Evolutionary conservation across 2,888 invertebrate genomes (phyloP).

Genomic region (Philonicus albiceps): DNA sequence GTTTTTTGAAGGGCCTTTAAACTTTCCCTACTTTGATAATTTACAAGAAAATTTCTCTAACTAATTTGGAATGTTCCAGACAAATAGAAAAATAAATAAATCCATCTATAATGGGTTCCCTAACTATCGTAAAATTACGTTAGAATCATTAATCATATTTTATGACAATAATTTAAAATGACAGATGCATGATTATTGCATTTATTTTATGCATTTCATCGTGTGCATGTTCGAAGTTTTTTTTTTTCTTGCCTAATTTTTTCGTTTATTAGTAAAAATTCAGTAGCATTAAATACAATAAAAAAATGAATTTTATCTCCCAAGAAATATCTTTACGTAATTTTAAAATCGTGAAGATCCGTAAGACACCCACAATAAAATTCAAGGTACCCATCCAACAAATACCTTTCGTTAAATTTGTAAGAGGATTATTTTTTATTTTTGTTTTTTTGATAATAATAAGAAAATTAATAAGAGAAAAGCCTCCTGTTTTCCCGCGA

Average conservation of each 20-base stretch:
- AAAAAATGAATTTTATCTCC: neutral
- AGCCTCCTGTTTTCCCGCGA: too few species aligned
- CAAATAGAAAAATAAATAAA: too few species aligned
- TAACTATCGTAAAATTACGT: too few species aligned
- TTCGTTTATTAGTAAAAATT: too few species aligned
- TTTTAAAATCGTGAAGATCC: neutral
- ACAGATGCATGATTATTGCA: neutral
- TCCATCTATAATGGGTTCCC: too few species aligned
- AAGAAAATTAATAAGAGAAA: neutral
- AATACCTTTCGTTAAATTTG: neutral
- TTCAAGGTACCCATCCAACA: neutral
- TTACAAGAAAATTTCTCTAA: neutral
- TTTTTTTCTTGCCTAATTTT: neutral
- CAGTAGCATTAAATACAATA: neutral
- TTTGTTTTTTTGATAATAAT: too few species aligned
- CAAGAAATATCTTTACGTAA: neutral
- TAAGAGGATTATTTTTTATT: neutral
- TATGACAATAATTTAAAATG: neutral
- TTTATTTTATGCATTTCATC: neutral
- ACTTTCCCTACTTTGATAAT: too few species aligned
- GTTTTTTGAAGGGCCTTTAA: too few species aligned
- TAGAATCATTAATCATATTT: neutral
- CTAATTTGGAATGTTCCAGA: neutral
- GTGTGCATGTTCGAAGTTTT: neutral
- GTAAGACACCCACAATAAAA: neutral